These are phyloP conservation scores for Dendronephthya gigantea DNA, from an alignment of 64 coral and sea anemone species.

Conservation along the genomic window DNA sequence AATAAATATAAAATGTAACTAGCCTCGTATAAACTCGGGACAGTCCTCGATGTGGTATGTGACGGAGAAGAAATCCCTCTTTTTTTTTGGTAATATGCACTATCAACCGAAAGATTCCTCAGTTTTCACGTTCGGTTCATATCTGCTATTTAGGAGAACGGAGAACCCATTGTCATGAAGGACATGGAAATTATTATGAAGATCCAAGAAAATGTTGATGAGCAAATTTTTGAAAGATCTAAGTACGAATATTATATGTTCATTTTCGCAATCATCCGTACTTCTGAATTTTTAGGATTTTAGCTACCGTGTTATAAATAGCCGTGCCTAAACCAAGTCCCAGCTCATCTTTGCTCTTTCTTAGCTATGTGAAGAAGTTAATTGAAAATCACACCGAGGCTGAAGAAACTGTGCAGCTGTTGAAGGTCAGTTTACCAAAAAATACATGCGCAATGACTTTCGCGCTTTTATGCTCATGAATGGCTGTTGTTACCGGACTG, in stretches of 20 bases:
- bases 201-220: constrained; percentile 58
- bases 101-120: too few species aligned
- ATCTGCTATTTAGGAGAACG: background rate
- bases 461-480: too few species aligned
- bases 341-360: background rate
- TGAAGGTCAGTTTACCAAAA: constrained; percentile 49
- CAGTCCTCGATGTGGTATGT: too few species aligned
- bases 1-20: too few species aligned
- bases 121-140: too few species aligned
- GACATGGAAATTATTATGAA: constrained; percentile 54
- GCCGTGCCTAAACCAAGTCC: too few species aligned
- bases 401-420: constrained; percentile 75
- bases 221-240: constrained; percentile 73
- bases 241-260: constrained; percentile 34
- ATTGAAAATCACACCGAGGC: constrained; percentile 80
- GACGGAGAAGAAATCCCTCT: too few species aligned
- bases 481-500: too few species aligned
- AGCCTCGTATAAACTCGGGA: too few species aligned
- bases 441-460: too few species aligned
- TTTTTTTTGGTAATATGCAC: too few species aligned
- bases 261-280: background rate
- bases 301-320: background rate
- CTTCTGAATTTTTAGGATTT: background rate
- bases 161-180: constrained; percentile 32
- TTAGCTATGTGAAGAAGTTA: constrained; percentile 84